Base-by-base conservation (phyloP, 2,113 vertebrate genomes). In the Opisthocomus hoazin region DNA sequence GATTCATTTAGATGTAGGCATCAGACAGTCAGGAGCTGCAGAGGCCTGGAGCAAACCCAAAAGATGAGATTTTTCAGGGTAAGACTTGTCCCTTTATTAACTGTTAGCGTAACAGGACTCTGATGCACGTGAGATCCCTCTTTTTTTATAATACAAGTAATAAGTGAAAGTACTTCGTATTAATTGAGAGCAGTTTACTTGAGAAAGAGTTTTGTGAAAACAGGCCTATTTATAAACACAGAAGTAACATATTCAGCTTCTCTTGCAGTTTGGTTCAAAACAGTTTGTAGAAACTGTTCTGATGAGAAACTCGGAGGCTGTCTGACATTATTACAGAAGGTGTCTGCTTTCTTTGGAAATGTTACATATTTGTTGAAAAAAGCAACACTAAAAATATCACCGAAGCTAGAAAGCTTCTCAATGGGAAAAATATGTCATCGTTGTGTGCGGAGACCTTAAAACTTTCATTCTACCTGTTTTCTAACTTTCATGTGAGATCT, bases 291-390 rank as follows among this genome's bases (percentile, higher is more conserved):
- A 93, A 93, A 57, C 30, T 53, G 50, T 66, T 79, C 53, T 57
- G 57, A 46, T 79, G 30, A 87, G 63, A 85, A 91, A 46, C 54
- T 45, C 13, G 18, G 53, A 69, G 26, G 9, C 12, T 93, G 81
- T 14, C 48, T 89, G 70, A 77, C n/a, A 54, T 82, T 91, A 50
- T 78, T 83, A 41, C 3, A 76, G 46, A 81, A 78, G 0, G 1
- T 53, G 27, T 73, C 78, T 93, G 45, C 87, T 95, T 91, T 93
- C 81, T 94, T 57, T 89, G 43, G 82, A 87, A 89, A 84, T 79
- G 22, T 37, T 61, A 91, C 1, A 1, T 37, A 90, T 87, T 73
- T 87, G 27, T 82, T 76, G 57, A 54, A 84, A 77, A 91, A 82
- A 81, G 32, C 22, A 75, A 20, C 22, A 36, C 57, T 87, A 65